Evolutionary conservation across 2,113 vertebrate species (phyloP).

Genomic region (Austrofundulus limnaeus): DNA sequence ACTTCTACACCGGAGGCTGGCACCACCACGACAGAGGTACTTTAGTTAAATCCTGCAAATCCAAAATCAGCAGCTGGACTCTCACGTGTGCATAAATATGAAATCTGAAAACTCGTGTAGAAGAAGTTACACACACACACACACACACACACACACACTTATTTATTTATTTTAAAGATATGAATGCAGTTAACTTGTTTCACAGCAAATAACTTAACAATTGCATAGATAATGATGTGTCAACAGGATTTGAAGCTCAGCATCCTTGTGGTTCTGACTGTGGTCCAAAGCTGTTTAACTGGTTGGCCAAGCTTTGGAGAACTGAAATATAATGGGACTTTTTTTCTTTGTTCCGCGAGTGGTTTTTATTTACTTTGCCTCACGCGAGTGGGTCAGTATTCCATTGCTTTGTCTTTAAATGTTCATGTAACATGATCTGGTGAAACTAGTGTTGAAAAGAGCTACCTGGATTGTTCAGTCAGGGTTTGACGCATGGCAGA

Average conservation of each 20-base stretch:
- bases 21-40: conserved; percentile 95
- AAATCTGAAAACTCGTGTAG: neutral
- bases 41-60: neutral
- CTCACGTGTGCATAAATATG: neutral
- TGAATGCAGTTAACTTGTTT: neutral
- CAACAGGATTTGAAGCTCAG: neutral
- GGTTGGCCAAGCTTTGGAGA: conserved; percentile 22
- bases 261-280: neutral
- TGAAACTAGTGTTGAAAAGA: conserved; percentile 25
- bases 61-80: neutral
- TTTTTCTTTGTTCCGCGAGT: conserved; percentile 5
- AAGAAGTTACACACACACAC: too few species aligned
- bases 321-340: neutral
- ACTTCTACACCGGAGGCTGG: conserved; percentile 95
- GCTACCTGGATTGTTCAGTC: neutral
- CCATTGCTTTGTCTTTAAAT: conserved; percentile 1
- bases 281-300: conserved; percentile 27
- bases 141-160: too few species aligned
- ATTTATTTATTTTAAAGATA: too few species aligned
- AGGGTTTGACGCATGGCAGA: too few species aligned
- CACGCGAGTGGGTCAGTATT: neutral
- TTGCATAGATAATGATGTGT: too few species aligned
- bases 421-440: conserved; percentile 6
- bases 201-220: too few species aligned
- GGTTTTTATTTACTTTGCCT: conserved; percentile 17